Base-by-base conservation (phyloP, 2,797 vertebrate species). In the Acanthis flammea region DNA sequence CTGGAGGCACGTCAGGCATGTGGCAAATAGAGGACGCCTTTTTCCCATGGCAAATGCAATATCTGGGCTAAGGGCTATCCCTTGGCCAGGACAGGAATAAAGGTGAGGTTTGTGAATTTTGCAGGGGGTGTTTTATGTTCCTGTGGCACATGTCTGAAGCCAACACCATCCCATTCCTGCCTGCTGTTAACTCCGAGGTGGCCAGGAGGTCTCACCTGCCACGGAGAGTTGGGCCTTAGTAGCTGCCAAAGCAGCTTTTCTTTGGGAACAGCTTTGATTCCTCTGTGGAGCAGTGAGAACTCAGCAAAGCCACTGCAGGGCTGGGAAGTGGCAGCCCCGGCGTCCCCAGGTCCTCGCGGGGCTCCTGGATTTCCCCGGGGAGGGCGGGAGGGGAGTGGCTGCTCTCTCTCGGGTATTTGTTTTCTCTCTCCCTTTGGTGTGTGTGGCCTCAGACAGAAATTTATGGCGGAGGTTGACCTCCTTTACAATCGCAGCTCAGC, bases 361-460 rank as follows among this genome's bases (percentile, higher is more conserved):
- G 44, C 85, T 94, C 85, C 82, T 60, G 61, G 28, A 48, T 82
- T 92, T 71, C 58, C 72, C 55, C 3, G 1, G 23, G 74, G 48
- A 27, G 25, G 28, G 35, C 0, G 1, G 28, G 74, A 0, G 1
- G 28, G 74, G 50, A 79, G 63, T 22, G 72, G 62, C 75, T 68
- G 45, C 79, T 77, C 68, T 67, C 53, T 54, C 53, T 54, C 31
- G 41, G 54, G 48, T 79, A 84, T 37, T 77, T 93, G 54, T 89
- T 72, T 70, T 72, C 85, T 57, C 63, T 77, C 80, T 90, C 61
- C 90, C 66, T 94, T 96, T 97, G 96, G 96, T 97, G 96, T 98
- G 97, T 97, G 97, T 98, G 98, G 97, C 97, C 98, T 96, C 68
- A 76, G 98, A 98, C 98, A 97, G 97, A 98, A 98, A 98, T 98